phyloP scores from a whole-genome alignment of 2,113 vertebrate species.

The Cervus canadensis region DNA sequence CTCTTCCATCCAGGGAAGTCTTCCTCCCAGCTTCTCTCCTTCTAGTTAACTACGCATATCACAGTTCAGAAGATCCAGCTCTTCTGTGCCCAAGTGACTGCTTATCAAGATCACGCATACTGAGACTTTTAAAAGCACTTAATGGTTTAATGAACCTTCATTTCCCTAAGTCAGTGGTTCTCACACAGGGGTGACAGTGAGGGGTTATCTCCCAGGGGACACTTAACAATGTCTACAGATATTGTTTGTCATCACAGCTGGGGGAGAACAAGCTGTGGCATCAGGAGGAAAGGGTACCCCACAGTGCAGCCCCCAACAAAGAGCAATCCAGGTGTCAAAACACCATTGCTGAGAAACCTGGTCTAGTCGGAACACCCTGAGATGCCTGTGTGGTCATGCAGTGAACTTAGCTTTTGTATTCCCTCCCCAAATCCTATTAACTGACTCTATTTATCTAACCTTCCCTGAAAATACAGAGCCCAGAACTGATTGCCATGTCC shows the following conservation, averaged over 20 bases:
- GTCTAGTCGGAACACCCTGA: neutral
- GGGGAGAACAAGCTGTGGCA: fast-evolving
- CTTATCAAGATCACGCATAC: neutral
- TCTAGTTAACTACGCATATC: neutral
- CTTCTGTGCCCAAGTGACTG: neutral
- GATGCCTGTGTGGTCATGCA: neutral
- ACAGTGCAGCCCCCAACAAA: neutral
- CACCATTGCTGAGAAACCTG: neutral
- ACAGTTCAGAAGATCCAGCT: neutral
- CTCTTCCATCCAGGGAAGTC: neutral
- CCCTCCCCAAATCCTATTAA: neutral
- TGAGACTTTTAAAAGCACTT: neutral
- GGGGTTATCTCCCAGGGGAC: neutral
- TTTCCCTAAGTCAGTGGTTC: neutral
- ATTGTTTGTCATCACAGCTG: neutral
- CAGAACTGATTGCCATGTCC: neutral
- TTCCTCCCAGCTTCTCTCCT: neutral
- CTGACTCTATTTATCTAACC: neutral
- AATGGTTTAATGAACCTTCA: neutral
- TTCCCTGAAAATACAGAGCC: neutral
- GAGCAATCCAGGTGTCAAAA: neutral
- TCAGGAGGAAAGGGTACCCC: neutral
- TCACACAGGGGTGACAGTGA: neutral
- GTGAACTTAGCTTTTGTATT: neutral
- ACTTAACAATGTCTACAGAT: neutral